These are phyloP conservation scores for Antheraea assamensis DNA, from an alignment of 2,888 invertebrate species.

Conservation along the genomic window DNA sequence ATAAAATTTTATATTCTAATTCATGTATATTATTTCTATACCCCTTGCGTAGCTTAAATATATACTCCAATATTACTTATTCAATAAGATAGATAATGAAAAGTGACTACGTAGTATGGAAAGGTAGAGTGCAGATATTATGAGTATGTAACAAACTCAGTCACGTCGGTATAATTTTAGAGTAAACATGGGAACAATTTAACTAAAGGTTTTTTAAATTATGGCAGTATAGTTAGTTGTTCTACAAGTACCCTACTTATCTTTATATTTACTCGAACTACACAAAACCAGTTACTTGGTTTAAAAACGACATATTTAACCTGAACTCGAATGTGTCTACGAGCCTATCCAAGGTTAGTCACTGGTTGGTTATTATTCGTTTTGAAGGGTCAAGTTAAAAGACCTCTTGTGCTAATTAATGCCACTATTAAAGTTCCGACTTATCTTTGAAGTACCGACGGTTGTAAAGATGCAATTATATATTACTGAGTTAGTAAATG, in stretches of 20 bases:
- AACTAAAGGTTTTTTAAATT: not conserved
- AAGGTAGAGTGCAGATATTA: not conserved
- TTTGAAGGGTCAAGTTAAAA: not conserved
- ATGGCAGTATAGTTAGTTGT: not conserved
- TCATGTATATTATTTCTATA: conserved; percentile 32
- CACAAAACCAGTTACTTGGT: not conserved
- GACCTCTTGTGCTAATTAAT: not conserved
- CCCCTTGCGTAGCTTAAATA: not conserved
- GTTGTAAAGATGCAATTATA: too few relatives aligned
- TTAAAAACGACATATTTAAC: not conserved
- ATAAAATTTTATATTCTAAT: conserved; percentile 57
- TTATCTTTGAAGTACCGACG: not conserved
- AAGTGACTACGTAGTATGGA: not conserved
- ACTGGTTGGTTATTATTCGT: not conserved
- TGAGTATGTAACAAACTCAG: not conserved
- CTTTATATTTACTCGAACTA: not conserved
- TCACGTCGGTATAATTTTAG: not conserved
- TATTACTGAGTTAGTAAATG: too few relatives aligned
- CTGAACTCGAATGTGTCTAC: not conserved
- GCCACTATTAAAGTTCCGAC: not conserved
- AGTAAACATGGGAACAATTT: too few relatives aligned
- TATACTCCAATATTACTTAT: not conserved
- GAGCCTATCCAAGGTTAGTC: not conserved
- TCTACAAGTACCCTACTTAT: not conserved
- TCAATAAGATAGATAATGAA: not conserved